A percentile compares a stretch with the other conserved stretches of the same genome.
phyloP scores from a whole-genome alignment of 2,888 invertebrate genomes.

The Chloroclystis v-ata region DNA sequence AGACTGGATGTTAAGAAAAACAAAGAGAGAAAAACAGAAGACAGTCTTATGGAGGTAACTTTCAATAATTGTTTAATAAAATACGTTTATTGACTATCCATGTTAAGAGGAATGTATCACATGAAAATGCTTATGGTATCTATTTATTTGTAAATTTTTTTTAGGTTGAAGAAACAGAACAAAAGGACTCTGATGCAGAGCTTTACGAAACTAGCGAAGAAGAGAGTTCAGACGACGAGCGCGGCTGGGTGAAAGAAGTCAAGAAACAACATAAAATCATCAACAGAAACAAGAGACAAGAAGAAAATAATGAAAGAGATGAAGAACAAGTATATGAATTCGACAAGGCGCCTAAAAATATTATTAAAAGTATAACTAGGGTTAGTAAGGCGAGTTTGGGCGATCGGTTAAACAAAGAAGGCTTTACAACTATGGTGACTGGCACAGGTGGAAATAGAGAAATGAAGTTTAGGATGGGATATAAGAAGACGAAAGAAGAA shows the following conservation, averaged over 20 bases:
- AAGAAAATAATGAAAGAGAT: slow-evolving; percentile 42
- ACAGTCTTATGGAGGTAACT: slow-evolving; percentile 59
- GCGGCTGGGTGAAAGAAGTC: slow-evolving; percentile 87
- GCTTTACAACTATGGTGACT: slow-evolving; percentile 64
- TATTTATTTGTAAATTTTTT: no score
- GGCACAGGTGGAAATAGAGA: slow-evolving; percentile 84
- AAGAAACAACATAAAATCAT: slow-evolving; percentile 85
- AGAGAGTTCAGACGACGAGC: slow-evolving; percentile 88
- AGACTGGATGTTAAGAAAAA: slow-evolving; percentile 87
- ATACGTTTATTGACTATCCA: neutral
- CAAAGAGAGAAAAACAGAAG: slow-evolving; percentile 73
- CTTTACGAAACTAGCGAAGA: slow-evolving; percentile 60
- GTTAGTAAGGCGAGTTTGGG: slow-evolving; percentile 83
- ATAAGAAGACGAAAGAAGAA: slow-evolving; percentile 64
- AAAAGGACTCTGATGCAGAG: slow-evolving; percentile 75
- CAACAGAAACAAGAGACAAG: slow-evolving; percentile 54
- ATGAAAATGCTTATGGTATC: no score
- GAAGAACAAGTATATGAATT: slow-evolving; percentile 47
- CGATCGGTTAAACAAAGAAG: slow-evolving; percentile 83
- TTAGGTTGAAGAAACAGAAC: slow-evolving; percentile 56
- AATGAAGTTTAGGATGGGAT: slow-evolving; percentile 85
- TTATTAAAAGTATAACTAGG: slow-evolving; percentile 69
- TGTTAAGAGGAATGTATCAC: no score
- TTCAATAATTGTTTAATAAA: neutral
- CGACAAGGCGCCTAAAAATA: slow-evolving; percentile 73